These are phyloP conservation scores for Brachionus plicatilis DNA, from an alignment of 1,140 invertebrate species.

Conservation along the genomic window DNA sequence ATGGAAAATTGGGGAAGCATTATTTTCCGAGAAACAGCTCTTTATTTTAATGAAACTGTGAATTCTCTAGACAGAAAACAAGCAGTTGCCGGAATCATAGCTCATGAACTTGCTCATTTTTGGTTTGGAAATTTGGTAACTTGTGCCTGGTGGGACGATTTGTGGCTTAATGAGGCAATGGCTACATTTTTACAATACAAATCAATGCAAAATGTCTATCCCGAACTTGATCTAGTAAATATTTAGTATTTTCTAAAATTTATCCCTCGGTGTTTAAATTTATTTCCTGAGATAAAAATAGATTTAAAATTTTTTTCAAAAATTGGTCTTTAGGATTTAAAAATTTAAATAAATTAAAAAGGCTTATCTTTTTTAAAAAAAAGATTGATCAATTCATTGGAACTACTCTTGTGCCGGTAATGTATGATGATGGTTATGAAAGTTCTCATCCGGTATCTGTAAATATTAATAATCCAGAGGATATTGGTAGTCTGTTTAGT, in stretches of 20 bases:
- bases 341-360: too few species aligned
- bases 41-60: background rate
- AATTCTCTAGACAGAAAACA: conserved; percentile 11
- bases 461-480: conserved; percentile 47
- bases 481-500: conserved; percentile 89
- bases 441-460: conserved; percentile 34
- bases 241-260: background rate
- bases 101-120: conserved; percentile 40
- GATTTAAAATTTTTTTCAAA: too few species aligned
- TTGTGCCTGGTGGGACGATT: conserved; percentile 7
- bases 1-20: conserved; percentile 75
- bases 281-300: too few species aligned
- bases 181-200: conserved; percentile 22
- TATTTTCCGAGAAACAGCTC: conserved; percentile 48
- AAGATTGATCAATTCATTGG: conserved; percentile 23
- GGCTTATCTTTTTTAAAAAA: background rate
- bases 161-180: conserved; percentile 40
- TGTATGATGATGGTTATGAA: conserved; percentile 37
- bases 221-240: conserved; percentile 17
- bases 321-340: too few species aligned
- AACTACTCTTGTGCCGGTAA: background rate
- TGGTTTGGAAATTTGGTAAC: conserved; percentile 43
- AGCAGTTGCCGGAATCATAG: conserved; percentile 9
- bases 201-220: conserved; percentile 9
- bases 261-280: background rate